Base-by-base conservation (phyloP, 2,888 invertebrate species). In the Cerceris rybyensis region DNA sequence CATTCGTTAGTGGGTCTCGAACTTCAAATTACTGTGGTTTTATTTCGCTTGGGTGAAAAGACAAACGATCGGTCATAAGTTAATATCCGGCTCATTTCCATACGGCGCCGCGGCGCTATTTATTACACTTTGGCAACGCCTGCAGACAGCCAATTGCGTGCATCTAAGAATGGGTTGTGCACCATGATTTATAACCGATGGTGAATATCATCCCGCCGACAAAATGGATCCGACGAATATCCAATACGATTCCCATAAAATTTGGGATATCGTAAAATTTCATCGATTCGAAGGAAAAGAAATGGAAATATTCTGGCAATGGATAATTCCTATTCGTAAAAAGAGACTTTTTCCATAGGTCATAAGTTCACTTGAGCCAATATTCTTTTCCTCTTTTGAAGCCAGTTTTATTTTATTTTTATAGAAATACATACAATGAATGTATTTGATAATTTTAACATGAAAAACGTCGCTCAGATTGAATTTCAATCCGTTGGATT, bases 51-150 rank as follows among this genome's bases (percentile, higher is more conserved):
- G 77, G 60, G 70, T 82, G 59, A 68, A 70, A 87, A 86, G 87
- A 87, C 79, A 82, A 86, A 88, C 83, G 86, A 80, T 82, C 79
- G 82, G 83, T 86, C 86, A 84, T 88, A 88, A 88, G 86, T 89
- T 88, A 88, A 90, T 89, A 90, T 88, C 84, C 85, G 84, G 85
- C 88, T 88, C 86, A 88, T 90, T 90, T 89, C 85, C 88, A 89
- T 88, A 87, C 80, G 79, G 81, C 84, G 82, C 80, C 78, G 69
- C 72, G 78, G 60, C 52, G 87, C 86, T 87, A 89, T 89, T 89
- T 89, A 88, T 90, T 85, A 82, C 80, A 84, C 80, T 86, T 87
- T 83, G 85, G 87, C 79, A 87, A 83, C 84, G 85, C 86, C 87
- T 83, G 86, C 83, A 82, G 77, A 83, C 83, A 80, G 85, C 82